Percentiles rank a stretch among this genome's conserved stretches.
Evolutionary conservation across 2,113 vertebrate species (phyloP).

Genomic region (Otis tarda): DNA sequence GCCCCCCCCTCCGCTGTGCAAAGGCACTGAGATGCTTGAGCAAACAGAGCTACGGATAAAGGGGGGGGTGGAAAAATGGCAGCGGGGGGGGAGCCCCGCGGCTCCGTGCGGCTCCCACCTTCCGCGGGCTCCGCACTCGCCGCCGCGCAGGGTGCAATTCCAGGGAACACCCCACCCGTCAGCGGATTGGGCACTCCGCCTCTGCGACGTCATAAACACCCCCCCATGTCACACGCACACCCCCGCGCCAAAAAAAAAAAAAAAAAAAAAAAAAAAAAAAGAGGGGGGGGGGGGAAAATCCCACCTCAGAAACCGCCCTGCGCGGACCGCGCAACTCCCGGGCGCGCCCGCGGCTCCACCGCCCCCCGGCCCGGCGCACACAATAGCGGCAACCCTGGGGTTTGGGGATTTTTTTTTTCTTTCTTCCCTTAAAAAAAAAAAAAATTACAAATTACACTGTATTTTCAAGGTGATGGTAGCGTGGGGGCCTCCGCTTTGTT

Average conservation of each 20-base stretch:
- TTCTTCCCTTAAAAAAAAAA: not conserved
- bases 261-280: too few relatives aligned
- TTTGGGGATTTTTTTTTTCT: not conserved
- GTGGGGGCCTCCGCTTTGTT: not conserved
- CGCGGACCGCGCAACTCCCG: not conserved
- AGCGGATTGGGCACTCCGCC: conserved; percentile 46
- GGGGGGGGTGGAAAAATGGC: too few relatives aligned
- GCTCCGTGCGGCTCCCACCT: not conserved
- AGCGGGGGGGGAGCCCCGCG: not conserved
- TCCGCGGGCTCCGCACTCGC: conserved; percentile 31
- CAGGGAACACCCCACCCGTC: conserved; percentile 46
- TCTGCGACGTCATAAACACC: conserved; percentile 57
- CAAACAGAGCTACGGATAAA: not conserved
- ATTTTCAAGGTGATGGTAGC: not conserved
- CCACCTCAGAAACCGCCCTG: too few relatives aligned
- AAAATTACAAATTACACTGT: not conserved
- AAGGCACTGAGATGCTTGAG: not conserved
- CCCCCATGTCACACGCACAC: conserved; percentile 52
- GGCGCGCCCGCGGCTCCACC: not conserved
- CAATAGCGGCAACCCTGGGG: not conserved
- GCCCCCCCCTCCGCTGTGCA: not conserved
- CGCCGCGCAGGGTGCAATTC: conserved; percentile 34
- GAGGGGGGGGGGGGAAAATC: too few relatives aligned
- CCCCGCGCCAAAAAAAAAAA: not conserved
- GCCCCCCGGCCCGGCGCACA: not conserved